Evolutionary conservation across 2,113 vertebrate genomes (phyloP).

Genomic region (Atherinomorus stipes): DNA sequence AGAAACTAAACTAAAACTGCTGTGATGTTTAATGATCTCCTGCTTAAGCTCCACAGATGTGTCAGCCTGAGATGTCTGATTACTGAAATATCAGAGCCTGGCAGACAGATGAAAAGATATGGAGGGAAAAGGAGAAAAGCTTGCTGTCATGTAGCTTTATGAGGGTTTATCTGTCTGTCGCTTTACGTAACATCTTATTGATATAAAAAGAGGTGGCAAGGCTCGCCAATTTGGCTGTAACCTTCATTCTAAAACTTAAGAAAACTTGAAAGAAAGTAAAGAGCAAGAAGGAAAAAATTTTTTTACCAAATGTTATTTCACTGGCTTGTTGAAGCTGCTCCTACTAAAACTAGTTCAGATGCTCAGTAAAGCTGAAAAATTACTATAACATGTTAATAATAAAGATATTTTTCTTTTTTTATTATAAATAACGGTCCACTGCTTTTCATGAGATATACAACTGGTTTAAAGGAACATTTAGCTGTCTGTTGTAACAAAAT

Average conservation of each 20-base stretch:
- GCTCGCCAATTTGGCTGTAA: slow-evolving; percentile 53
- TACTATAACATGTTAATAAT: no score
- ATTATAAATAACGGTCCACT: no score
- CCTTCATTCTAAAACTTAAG: slow-evolving; percentile 43
- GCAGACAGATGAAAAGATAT: slow-evolving; percentile 40
- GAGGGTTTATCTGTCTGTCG: slow-evolving; percentile 32
- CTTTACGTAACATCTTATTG: slow-evolving; percentile 35
- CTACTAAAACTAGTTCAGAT: no score
- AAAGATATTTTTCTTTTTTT: no score
- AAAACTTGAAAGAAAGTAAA: no score
- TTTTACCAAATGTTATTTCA: no score
- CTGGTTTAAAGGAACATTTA: no score
- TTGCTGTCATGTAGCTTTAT: slow-evolving; percentile 21
- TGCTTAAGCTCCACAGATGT: slow-evolving; percentile 24
- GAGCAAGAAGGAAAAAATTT: no score
- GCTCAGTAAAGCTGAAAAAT: no score
- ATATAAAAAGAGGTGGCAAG: slow-evolving; percentile 41
- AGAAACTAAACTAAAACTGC: background rate
- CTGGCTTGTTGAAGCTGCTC: no score
- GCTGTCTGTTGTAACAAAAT: background rate
- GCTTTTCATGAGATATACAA: no score
- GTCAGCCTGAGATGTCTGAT: slow-evolving; percentile 53
- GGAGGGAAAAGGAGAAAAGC: slow-evolving; percentile 20
- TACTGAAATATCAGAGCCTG: slow-evolving; percentile 27
- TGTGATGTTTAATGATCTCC: background rate